Base-by-base conservation (phyloP, 1,140 invertebrate genomes). In the Bursaphelenchus mucronatus region DNA sequence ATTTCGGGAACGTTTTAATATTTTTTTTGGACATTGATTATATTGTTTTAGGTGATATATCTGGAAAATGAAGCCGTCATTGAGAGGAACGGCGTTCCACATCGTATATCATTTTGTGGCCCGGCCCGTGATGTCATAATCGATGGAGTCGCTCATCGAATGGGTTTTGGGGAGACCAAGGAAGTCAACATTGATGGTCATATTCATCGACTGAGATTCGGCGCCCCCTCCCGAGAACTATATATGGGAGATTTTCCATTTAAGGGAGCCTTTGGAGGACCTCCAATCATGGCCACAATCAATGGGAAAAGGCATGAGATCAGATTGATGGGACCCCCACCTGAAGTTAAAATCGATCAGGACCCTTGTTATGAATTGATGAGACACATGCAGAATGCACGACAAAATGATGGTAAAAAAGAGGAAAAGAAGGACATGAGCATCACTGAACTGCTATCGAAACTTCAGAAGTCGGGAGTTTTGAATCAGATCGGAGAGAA, bases 221-320 rank as follows among this genome's bases (percentile, higher is more conserved):
- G 94, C 44, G 90, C 89, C 19, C 93, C 93, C 0, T 92, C 91
- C 0, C 85, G 91, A 58, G 93, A 97, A 81, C 83, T 98, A 0
- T 92, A 89, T 70, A 88, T 97, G 39, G 90, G 96, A 78, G 90
- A 90, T 49, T 85, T 87, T 71, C 87, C 89, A 1, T 90, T 91
- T 78, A 89, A 92, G 76, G 90, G 90, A 1, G 88, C 91, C 67
- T 96, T 94, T 84, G 93, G 92, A 53, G 93, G 92, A 9, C 84
- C 94, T 47, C 92, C 92, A 0, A 90, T 92, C 70, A 80, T 84
- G 76, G 88, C 91, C 0, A 88, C 94, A 58, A 86, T 88, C 56
- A 85, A 94, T 39, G 87, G 87, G 21, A 88, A 87, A 17, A 87
- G 88, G 65, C 89, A 92, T 82, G 92, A 89, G 71, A 86, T 97